phyloP scores from a whole-genome alignment of 2,113 vertebrate genomes.

The Nipponia nippon region DNA sequence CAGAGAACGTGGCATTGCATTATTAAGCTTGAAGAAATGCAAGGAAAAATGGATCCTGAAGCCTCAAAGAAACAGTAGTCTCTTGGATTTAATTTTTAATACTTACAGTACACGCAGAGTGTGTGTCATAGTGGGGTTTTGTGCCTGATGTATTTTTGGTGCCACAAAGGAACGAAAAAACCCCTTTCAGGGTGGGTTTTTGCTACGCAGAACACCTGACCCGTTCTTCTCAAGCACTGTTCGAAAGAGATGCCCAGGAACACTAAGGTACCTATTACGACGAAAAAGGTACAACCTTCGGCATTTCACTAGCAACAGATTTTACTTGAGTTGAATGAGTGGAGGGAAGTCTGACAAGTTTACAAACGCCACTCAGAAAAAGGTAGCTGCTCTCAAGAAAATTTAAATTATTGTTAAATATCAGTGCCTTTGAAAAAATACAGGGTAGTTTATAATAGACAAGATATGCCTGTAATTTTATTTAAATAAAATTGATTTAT shows the following conservation, averaged over 20 bases:
- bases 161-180: neutral
- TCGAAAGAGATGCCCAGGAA: neutral
- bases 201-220: neutral
- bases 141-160: neutral
- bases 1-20: neutral
- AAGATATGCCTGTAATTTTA: conserved; percentile 24
- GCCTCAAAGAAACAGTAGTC: neutral
- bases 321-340: neutral
- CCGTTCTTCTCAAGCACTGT: neutral
- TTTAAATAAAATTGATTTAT: conserved; percentile 65
- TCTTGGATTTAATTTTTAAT: neutral
- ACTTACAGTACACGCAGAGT: neutral
- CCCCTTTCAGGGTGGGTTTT: neutral
- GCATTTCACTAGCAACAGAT: neutral
- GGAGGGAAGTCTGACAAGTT: neutral
- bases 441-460: neutral
- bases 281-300: neutral
- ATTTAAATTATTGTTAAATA: conserved; percentile 49
- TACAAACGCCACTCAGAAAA: neutral
- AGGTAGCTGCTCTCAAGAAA: conserved; percentile 25
- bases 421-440: neutral
- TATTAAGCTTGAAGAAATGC: neutral
- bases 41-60: neutral
- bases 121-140: neutral
- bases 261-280: neutral